Conservation (phyloP, 2,113 vertebrate genomes). For the Suricata suricatta region DNA sequence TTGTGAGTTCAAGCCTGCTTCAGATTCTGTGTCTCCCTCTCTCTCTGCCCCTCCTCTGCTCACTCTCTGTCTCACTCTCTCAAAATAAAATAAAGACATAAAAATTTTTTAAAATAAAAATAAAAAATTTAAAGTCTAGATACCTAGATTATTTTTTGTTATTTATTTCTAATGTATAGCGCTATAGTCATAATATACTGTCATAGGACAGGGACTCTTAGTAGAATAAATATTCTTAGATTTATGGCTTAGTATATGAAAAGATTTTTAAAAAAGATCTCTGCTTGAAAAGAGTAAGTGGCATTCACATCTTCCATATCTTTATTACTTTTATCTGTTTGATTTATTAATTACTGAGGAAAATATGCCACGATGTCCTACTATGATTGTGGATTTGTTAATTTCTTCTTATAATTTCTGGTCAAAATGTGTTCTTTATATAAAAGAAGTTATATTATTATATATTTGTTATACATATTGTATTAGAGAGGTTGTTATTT, state of each 20-base stretch:
- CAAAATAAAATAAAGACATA: no score
- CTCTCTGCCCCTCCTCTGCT: no score
- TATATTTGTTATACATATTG: not conserved
- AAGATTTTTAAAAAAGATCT: not conserved
- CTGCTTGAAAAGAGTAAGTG: not conserved
- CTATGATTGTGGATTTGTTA: not conserved
- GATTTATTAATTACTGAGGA: not conserved
- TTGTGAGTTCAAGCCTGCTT: no score
- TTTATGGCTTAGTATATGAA: not conserved
- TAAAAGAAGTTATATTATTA: not conserved
- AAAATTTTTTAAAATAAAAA: no score
- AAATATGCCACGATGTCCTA: not conserved
- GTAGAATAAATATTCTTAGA: not conserved
- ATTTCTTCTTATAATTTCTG: slow-evolving; percentile 12
- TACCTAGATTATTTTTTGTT: not conserved
- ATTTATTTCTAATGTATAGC: not conserved
- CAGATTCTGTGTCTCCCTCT: no score
- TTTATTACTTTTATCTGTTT: not conserved
- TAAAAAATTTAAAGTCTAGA: not conserved
- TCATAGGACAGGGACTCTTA: not conserved
- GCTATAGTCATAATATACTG: not conserved
- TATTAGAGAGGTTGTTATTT: not conserved
- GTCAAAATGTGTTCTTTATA: not conserved
- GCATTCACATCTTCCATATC: not conserved
- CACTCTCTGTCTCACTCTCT: no score